These are phyloP conservation scores for Drosophila falleni DNA, from an alignment of 2,888 invertebrate species.

Conservation along the genomic window DNA sequence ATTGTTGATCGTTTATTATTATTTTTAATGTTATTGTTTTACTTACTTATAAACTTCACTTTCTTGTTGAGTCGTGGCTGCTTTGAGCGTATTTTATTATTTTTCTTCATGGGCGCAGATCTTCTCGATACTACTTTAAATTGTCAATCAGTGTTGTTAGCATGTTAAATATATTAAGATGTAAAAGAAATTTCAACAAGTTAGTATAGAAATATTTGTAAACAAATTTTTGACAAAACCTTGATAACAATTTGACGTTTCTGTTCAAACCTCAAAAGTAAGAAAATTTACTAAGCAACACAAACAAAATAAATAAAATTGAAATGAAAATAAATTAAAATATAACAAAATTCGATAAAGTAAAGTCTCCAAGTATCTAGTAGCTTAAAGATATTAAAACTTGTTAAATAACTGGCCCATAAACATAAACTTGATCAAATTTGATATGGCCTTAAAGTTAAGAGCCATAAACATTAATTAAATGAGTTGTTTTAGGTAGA, in stretches of 20 bases:
- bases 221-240: neutral
- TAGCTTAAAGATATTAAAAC: neutral
- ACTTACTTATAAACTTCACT: constrained; percentile 97
- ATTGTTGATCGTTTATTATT: neutral
- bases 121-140: constrained; percentile 84
- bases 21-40: constrained; percentile 53
- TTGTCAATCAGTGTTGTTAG: constrained; percentile 32
- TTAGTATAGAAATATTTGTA: constrained; percentile 8
- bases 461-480: constrained; percentile 22
- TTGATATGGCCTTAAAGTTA: constrained; percentile 19
- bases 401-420: constrained; percentile 3
- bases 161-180: constrained; percentile 28
- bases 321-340: neutral
- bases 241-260: constrained; percentile 61
- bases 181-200: constrained; percentile 29
- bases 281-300: too few relatives aligned
- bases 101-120: constrained; percentile 92
- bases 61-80: constrained; percentile 91
- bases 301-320: neutral
- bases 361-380: neutral
- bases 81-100: constrained; percentile 92
- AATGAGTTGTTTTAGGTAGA: constrained; percentile 14
- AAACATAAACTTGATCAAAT: constrained; percentile 8
- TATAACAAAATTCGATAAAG: neutral
- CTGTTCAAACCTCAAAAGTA: too few relatives aligned